Evolutionary conservation across 2,797 vertebrate species (phyloP), one percentile per base, ranked within the genome.

Genomic region (Apogon hyalosoma): DNA sequence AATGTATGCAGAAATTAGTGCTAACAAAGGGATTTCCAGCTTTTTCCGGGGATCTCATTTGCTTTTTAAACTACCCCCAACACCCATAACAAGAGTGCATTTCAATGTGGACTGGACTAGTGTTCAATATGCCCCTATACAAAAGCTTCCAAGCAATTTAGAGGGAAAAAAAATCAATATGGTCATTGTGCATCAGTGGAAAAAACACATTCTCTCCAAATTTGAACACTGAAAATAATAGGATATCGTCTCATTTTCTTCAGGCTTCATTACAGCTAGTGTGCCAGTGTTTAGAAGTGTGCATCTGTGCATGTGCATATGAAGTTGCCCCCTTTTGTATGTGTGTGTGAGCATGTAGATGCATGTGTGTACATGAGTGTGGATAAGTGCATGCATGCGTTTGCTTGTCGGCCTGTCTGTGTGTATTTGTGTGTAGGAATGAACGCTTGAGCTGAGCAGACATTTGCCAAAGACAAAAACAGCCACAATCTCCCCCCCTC

Each of bases 391-490:
- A 40, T 73, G 73, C 47, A 12, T 64, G 62, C 24, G 36, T 75
- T 68, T 79, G 55, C 36, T 70, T 55, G 33, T 51, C 63, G 39
- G 63, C 16, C 41, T 61, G 36, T 60, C 6, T 58, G 43, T 69
- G 58, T 79, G 3, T 76, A 62, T 62, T 55, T 74, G 71, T 82
- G 88, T 88, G 85, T 54, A 83, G 87, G 88, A 91, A 88, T 90
- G 85, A 85, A 77, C 18, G 78, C 68, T 70, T 75, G 63, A 90
- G 85, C 82, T 76, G 63, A 88, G 75, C 67, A 49, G 73, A 69
- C 39, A 38, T 42, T 33, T 86, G 92, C 90, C 89, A 92, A 82
- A 87, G 82, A 89, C 83, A 82, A 89, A 90, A 91, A 87, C 80
- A 80, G 79, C 62, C 65, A 75, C 79, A 74, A 41, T 3, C 16